phyloP scores from a whole-genome alignment of 2,888 invertebrate genomes.

The Polyploca ridens region DNA sequence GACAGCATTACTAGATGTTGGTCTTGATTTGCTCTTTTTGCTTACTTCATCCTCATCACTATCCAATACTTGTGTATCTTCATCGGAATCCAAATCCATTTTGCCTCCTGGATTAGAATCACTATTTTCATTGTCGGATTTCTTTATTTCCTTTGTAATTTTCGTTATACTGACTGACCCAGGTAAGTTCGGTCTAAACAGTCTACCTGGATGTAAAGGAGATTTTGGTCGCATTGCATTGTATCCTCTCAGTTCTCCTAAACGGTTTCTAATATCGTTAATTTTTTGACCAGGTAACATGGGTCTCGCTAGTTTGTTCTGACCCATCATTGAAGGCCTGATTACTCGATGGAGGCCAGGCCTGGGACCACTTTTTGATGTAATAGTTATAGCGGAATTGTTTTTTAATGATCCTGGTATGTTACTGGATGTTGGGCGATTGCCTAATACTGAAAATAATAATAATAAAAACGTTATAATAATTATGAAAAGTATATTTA shows the following conservation, averaged over 20 bases:
- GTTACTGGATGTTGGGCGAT: constrained; percentile 62
- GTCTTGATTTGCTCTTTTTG: constrained; percentile 34
- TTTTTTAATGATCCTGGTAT: constrained; percentile 84
- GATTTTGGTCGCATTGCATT: constrained; percentile 64
- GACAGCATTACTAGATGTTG: constrained; percentile 31
- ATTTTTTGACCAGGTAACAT: constrained; percentile 72
- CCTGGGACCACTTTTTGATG: constrained; percentile 76
- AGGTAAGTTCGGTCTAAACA: constrained; percentile 66
- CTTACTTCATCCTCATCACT: constrained; percentile 68
- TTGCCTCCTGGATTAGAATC: constrained; percentile 46
- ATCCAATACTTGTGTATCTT: constrained; percentile 74
- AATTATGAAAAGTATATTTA: too few relatives aligned
- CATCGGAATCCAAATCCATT: constrained; percentile 62
- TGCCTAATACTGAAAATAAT: constrained; percentile 63
- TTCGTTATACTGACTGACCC: constrained; percentile 78
- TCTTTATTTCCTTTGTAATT: constrained; percentile 64
- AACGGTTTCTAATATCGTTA: constrained; percentile 68
- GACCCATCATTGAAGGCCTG: constrained; percentile 65
- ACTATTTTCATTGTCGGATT: constrained; percentile 49
- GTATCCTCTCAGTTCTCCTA: constrained; percentile 67
- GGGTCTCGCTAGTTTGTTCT: constrained; percentile 65
- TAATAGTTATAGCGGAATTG: constrained; percentile 85
- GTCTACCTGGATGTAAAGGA: constrained; percentile 55
- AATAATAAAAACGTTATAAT: neutral
- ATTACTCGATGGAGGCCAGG: constrained; percentile 69